Conservation (phyloP, 2,797 vertebrate species). For the Hippopotamyrus pictus region DNA sequence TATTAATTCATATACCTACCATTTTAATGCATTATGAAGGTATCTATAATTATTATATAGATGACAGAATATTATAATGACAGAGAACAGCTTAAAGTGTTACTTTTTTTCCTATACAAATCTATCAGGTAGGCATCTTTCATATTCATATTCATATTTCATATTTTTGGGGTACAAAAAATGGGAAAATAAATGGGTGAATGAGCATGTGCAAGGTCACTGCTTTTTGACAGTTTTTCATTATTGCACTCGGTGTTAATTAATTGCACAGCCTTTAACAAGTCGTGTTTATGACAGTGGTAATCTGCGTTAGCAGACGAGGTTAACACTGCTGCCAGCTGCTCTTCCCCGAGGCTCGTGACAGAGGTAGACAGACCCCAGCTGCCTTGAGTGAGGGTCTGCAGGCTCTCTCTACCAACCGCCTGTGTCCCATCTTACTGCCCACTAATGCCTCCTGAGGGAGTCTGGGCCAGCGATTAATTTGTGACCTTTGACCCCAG, state of each 20-base stretch:
- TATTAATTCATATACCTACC: background rate
- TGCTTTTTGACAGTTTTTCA: background rate
- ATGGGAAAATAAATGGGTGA: background rate
- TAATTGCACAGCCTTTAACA: background rate
- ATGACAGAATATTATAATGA: background rate
- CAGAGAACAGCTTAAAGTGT: background rate
- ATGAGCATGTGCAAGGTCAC: background rate
- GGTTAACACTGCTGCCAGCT: constrained; percentile 17
- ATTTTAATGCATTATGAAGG: background rate
- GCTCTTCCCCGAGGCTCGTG: constrained; percentile 27
- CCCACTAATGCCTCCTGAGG: constrained; percentile 56
- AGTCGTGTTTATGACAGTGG: background rate
- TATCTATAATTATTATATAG: background rate
- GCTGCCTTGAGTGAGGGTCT: constrained; percentile 19
- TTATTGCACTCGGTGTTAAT: background rate
- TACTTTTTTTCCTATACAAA: background rate
- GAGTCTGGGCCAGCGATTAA: constrained; percentile 56
- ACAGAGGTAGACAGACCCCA: constrained; percentile 10
- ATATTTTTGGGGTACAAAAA: background rate
- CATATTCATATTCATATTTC: no score
- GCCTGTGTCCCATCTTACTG: constrained; percentile 60
- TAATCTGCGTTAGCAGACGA: background rate
- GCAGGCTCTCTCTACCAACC: constrained; percentile 35
- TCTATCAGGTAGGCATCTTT: background rate
- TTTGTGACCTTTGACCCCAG: constrained; percentile 55